Evolutionary conservation across 2,113 vertebrate genomes (phyloP).

Genomic region (Hippocampus mohnikei): DNA sequence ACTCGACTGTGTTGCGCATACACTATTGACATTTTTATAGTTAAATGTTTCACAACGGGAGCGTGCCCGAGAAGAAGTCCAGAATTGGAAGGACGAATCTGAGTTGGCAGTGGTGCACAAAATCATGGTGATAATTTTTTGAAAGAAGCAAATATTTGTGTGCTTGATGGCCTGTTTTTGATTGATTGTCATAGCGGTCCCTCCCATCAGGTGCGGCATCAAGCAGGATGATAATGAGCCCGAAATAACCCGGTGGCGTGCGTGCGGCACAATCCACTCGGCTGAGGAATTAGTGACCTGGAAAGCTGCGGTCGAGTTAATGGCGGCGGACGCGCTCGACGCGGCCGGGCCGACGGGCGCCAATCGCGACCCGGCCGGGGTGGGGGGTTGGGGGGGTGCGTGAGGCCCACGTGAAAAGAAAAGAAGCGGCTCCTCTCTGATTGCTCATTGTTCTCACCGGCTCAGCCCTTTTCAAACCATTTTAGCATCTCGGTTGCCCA

Average conservation of each 20-base stretch:
- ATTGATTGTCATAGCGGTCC: neutral
- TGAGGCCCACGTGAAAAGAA: neutral
- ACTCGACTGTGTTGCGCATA: no score
- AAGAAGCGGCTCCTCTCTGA: neutral
- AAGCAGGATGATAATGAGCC: neutral
- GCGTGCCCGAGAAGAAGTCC: constrained; percentile 23
- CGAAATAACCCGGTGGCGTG: neutral
- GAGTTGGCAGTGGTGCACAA: no score
- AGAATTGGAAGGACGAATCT: no score
- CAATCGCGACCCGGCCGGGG: neutral
- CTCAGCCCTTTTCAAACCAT: neutral
- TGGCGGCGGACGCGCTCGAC: neutral
- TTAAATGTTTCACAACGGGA: constrained; percentile 80
- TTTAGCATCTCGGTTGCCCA: neutral
- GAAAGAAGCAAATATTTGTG: constrained; percentile 1
- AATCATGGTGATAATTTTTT: no score
- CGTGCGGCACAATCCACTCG: neutral
- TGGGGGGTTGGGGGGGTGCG: neutral
- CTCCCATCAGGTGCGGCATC: neutral
- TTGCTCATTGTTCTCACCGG: neutral
- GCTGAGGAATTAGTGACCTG: constrained; percentile 4
- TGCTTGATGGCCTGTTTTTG: neutral
- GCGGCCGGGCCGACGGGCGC: neutral
- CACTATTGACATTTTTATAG: constrained; percentile 76
- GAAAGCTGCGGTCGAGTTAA: neutral